Evolutionary conservation across 1,140 invertebrate species (phyloP).

Genomic region (Caenorhabditis brenneri): DNA sequence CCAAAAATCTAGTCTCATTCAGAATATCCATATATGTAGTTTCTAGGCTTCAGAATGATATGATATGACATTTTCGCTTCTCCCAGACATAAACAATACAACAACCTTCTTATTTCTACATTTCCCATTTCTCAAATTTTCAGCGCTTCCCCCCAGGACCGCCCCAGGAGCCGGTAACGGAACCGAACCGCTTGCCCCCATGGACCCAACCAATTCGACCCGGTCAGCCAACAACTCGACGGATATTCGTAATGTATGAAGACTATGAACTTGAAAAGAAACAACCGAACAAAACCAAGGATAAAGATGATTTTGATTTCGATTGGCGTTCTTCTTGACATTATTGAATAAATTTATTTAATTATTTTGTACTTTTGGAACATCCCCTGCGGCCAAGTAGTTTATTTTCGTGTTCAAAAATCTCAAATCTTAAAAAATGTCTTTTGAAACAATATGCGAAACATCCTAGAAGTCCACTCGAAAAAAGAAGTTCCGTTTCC

Average conservation of each 20-base stretch:
- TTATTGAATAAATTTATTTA: background rate
- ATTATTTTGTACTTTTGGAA: background rate
- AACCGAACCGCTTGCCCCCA: background rate
- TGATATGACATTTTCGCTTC: no score
- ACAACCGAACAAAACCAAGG: background rate
- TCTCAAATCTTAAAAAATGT: no score
- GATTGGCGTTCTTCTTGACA: background rate
- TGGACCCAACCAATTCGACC: background rate
- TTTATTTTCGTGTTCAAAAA: background rate
- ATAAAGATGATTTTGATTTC: background rate
- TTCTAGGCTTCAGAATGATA: no score
- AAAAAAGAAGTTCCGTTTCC: background rate
- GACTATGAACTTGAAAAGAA: background rate
- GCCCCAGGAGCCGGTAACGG: background rate
- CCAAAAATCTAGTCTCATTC: no score
- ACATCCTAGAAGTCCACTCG: background rate
- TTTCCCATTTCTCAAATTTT: background rate
- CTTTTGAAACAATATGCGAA: background rate
- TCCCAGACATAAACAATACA: no score
- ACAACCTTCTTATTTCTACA: no score
- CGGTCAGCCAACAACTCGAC: conserved; percentile 1
- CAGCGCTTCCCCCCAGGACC: background rate
- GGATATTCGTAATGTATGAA: conserved; percentile 9
- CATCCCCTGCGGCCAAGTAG: no score
- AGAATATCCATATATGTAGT: no score